Evolutionary conservation across 2,888 invertebrate species (phyloP).

Genomic region (Gonocerus acuteangulatus): DNA sequence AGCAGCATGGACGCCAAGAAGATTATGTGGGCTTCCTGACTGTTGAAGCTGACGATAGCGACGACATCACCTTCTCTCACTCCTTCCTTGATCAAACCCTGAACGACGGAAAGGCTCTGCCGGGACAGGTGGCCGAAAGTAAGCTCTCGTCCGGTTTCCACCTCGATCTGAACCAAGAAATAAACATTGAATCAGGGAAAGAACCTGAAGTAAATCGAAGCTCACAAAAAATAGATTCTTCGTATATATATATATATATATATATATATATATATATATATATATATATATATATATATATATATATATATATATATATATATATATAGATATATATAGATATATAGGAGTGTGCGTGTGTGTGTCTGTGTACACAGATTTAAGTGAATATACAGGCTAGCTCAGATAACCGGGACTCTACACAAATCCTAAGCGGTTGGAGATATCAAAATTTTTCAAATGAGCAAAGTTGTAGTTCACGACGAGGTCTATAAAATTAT

Average conservation of each 20-base stretch:
- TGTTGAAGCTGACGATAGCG: slow-evolving; percentile 33
- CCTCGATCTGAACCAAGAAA: slow-evolving; percentile 30
- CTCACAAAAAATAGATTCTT: too few relatives aligned
- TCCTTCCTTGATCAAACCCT: slow-evolving; percentile 32
- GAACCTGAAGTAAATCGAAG: background rate
- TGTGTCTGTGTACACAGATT: too few relatives aligned
- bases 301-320: background rate
- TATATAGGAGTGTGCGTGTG: too few relatives aligned
- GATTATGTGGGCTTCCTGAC: slow-evolving; percentile 35
- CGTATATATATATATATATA: too few relatives aligned
- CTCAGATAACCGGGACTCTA: too few relatives aligned
- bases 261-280: too few relatives aligned
- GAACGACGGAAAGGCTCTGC: slow-evolving; percentile 32
- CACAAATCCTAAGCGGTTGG: too few relatives aligned
- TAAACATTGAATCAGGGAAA: background rate
- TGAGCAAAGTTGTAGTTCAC: too few relatives aligned
- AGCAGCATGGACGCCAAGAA: slow-evolving; percentile 33
- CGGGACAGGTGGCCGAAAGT: slow-evolving; percentile 32
- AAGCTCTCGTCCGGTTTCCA: slow-evolving; percentile 35
- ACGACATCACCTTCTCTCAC: slow-evolving; percentile 25
- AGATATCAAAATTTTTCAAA: too few relatives aligned
- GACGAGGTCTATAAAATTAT: too few relatives aligned
- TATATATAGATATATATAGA: background rate
- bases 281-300: background rate
- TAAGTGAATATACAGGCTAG: too few relatives aligned